A percentile compares a stretch with the other conserved stretches of the same genome.
Conservation (phyloP, 2,113 vertebrate species). For the Gymnorhina tibicen region DNA sequence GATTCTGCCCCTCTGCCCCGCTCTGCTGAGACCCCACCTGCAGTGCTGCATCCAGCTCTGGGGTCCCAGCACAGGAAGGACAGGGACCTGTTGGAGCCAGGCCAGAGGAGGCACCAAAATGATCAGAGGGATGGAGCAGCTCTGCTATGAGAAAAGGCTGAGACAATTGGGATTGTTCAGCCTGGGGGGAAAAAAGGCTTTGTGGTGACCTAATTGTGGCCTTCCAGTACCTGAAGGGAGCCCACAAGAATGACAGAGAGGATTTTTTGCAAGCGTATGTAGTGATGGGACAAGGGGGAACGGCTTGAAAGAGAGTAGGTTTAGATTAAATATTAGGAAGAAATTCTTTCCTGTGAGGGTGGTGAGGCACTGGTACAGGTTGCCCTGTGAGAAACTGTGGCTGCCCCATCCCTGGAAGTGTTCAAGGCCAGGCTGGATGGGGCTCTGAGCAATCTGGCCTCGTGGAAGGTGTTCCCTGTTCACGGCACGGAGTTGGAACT, state of each 20-base stretch:
- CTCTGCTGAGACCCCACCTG: neutral
- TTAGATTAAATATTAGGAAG: neutral
- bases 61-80: neutral
- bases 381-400: neutral
- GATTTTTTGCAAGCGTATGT: too few relatives aligned
- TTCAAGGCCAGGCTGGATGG: neutral
- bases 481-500: neutral
- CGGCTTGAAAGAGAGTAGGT: neutral
- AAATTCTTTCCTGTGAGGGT: neutral
- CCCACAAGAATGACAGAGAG: rapidly evolving
- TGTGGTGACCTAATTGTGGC: neutral
- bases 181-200: neutral
- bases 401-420: neutral
- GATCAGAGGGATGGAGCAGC: neutral
- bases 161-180: neutral
- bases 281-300: neutral
- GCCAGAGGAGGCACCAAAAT: rapidly evolving
- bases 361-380: neutral
- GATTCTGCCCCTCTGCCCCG: neutral
- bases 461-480: neutral
- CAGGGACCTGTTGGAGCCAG: neutral
- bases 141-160: neutral
- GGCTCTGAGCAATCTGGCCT: neutral
- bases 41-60: neutral
- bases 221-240: neutral